Conservation (phyloP, 1,140 invertebrate species). For the Aphelenchoides besseyi region DNA sequence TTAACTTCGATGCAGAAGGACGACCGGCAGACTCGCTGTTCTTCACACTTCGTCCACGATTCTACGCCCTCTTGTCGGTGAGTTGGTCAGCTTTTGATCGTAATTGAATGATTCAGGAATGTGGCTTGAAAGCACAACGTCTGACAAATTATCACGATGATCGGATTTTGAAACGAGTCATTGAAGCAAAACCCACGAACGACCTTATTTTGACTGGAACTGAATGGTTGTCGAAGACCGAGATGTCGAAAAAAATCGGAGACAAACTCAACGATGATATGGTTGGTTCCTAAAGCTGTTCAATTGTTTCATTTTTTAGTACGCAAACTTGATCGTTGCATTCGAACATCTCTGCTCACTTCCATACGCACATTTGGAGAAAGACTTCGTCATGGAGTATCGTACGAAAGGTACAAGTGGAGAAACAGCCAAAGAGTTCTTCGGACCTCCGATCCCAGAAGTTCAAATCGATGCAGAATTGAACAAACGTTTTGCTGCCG, state of each 20-base stretch:
- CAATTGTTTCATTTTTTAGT: constrained; percentile 41
- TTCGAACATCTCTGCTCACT: constrained; percentile 50
- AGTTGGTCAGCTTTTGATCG: background rate
- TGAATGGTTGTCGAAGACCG: constrained; percentile 41
- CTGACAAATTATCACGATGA: constrained; percentile 35
- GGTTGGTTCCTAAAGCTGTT: constrained; percentile 26
- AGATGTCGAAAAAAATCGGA: constrained; percentile 43
- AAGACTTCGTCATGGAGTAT: constrained; percentile 49
- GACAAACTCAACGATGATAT: constrained; percentile 43
- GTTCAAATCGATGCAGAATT: constrained; percentile 41
- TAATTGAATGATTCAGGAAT: constrained; percentile 1
- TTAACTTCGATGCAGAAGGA: constrained; percentile 56
- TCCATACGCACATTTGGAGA: constrained; percentile 46
- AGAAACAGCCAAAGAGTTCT: constrained; percentile 25
- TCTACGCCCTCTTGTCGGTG: constrained; percentile 56
- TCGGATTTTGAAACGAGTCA: constrained; percentile 18
- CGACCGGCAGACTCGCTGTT: constrained; percentile 51
- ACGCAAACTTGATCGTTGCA: constrained; percentile 52
- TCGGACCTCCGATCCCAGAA: constrained; percentile 46
- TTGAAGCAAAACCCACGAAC: constrained; percentile 11
- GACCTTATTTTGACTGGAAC: constrained; percentile 28
- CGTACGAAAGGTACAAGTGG: constrained; percentile 21
- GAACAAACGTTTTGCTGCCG: constrained; percentile 38
- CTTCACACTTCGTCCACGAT: constrained; percentile 54
- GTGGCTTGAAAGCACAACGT: constrained; percentile 38